Base-by-base conservation (phyloP, 2,113 vertebrate genomes). In the Galbula dea region DNA sequence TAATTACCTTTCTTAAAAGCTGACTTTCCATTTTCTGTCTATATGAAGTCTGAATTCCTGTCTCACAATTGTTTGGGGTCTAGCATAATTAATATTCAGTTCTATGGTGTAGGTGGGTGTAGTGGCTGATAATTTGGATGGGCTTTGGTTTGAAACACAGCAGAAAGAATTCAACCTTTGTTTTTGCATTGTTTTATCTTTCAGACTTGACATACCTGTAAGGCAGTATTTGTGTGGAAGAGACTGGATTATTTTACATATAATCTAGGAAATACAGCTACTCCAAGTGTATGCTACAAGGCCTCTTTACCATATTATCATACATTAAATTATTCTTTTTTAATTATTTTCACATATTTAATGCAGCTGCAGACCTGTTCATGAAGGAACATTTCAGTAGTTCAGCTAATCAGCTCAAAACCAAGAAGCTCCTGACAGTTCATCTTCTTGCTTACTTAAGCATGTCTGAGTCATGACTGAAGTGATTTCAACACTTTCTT, bases 361-460 rank as follows among this genome's bases (percentile, higher is more conserved):
- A 20, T 79, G 57, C 69, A 94, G 68, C 69, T 86, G 48, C 68
- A 76, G 57, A 59, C 62, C 41, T 94, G 41, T 80, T 94, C 16
- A 67, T n/a, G 57, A 59, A 59, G 85, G 30, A 88, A 37, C 63
- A 62, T 90, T 90, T 96, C 91, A 90, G 36, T 21, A 71, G 49
- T 57, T 95, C 75, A 93, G 62, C 87, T 90, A 73, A 86, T 92
- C 78, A 86, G 75, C 91, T 95, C 69, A 72, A 86, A 94, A 36
- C 26, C 45, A 73, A 79, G 75, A 3, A 93, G 76, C 77, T 87
- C 67, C 82, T 94, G 94, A 83, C 90, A 95, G 58, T 90, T 93
- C 58, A 74, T 92, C 66, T 69, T 87, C 73, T 55, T 94, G 86
- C 83, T 92, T 88, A 7, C 67, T 92, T 94, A 37, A 92, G 89